phyloP scores from a whole-genome alignment of 2,797 vertebrate species.

The Novumbra hubbsi region DNA sequence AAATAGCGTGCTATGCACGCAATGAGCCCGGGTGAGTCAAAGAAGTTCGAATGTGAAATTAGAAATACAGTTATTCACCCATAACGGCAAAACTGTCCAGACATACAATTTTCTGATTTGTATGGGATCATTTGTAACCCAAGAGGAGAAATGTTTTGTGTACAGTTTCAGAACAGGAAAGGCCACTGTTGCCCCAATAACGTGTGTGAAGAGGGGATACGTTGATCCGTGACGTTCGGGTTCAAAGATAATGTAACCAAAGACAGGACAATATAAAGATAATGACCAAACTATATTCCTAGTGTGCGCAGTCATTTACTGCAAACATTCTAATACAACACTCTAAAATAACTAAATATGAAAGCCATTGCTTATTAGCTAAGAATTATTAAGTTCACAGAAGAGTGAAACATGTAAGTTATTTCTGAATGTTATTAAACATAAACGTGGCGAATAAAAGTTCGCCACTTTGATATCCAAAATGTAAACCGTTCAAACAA shows the following conservation, averaged over 20 bases:
- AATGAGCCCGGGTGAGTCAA: neutral
- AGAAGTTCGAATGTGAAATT: neutral
- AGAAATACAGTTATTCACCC: neutral
- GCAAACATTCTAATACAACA: neutral
- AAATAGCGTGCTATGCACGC: neutral
- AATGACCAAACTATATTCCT: neutral
- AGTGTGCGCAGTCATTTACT: neutral
- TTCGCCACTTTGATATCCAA: neutral
- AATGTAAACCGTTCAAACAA: neutral
- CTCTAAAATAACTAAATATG: neutral
- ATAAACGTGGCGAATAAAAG: neutral
- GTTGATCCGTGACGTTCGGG: constrained; percentile 10
- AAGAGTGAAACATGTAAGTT: neutral
- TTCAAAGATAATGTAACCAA: constrained; percentile 5
- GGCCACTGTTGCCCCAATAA: neutral
- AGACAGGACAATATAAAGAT: neutral
- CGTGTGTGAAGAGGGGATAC: neutral
- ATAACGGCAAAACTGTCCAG: neutral
- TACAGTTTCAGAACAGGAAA: constrained; percentile 2
- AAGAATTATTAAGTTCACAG: neutral
- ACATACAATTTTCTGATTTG: neutral
- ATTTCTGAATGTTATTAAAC: neutral
- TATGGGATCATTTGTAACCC: neutral
- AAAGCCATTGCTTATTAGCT: neutral
- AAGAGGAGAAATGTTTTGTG: constrained; percentile 4